Conservation (phyloP, 1,140 invertebrate species). For the Tetramorium simillimum region DNA sequence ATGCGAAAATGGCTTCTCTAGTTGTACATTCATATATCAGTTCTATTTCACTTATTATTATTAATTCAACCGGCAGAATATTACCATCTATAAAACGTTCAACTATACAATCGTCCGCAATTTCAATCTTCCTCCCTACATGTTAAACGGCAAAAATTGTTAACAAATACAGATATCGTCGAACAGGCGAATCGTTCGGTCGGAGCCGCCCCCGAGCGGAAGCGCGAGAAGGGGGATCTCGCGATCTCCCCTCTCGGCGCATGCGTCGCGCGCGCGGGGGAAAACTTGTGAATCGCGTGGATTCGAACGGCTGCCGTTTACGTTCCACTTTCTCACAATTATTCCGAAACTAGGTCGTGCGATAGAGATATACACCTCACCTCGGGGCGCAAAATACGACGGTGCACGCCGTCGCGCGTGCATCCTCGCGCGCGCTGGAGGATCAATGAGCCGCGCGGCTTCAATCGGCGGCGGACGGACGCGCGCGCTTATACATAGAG, state of each 20-base stretch:
- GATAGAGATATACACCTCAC: not conserved
- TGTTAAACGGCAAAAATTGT: not conserved
- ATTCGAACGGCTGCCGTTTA: slow-evolving; percentile 26
- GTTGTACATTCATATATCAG: too few relatives aligned
- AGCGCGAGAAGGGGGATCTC: not conserved
- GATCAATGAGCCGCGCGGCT: slow-evolving; percentile 31
- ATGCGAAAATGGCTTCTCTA: too few relatives aligned
- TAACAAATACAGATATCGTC: not conserved
- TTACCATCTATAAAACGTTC: too few relatives aligned
- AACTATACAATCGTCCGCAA: too few relatives aligned
- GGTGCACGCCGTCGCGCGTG: not conserved
- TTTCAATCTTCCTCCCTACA: too few relatives aligned
- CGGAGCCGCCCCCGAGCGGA: not conserved
- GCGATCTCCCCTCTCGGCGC: not conserved
- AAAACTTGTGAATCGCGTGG: slow-evolving; percentile 22
- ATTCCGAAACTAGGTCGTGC: slow-evolving; percentile 46
- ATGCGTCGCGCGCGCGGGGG: slow-evolving; percentile 3
- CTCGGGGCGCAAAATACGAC: not conserved
- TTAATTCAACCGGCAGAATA: too few relatives aligned
- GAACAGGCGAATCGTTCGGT: not conserved
- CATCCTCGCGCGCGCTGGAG: not conserved
- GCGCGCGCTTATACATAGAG: slow-evolving; percentile 11
- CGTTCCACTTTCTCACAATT: slow-evolving; percentile 49
- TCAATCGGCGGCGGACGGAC: not conserved
- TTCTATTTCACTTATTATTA: too few relatives aligned